Evolutionary conservation across 2,888 invertebrate species (phyloP).

Genomic region (Xestoiulus laeticollis): DNA sequence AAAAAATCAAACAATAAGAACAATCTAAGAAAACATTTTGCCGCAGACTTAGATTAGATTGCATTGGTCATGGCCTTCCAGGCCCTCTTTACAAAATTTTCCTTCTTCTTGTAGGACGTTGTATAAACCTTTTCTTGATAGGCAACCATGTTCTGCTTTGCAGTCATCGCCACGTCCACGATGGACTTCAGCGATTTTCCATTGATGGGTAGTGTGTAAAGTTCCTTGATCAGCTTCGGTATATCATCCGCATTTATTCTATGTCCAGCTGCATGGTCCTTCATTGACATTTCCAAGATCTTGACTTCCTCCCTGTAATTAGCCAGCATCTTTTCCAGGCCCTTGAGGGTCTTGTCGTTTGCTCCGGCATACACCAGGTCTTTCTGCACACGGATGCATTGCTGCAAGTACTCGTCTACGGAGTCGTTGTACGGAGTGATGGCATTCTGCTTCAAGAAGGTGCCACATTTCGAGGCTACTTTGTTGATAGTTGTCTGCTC

Average conservation of each 20-base stretch:
- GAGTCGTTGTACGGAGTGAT: constrained; percentile 18
- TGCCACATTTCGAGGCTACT: background rate
- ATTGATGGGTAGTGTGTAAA: background rate
- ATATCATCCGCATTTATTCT: background rate
- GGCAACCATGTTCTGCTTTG: background rate
- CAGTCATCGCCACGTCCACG: background rate
- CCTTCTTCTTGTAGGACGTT: background rate
- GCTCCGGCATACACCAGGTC: background rate
- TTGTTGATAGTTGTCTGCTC: background rate
- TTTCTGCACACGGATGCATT: background rate
- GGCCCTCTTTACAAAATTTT: background rate
- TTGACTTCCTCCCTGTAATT: background rate
- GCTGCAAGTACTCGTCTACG: background rate
- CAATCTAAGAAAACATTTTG: too few relatives aligned
- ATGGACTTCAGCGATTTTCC: background rate
- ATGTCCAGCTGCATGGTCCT: background rate
- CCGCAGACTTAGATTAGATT: too few relatives aligned
- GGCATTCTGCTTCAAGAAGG: constrained; percentile 18
- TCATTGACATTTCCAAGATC: background rate
- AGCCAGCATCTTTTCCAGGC: background rate
- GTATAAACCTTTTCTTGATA: background rate
- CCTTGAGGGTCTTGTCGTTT: background rate
- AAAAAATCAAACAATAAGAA: too few relatives aligned
- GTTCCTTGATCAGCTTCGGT: background rate
- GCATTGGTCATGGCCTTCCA: background rate